Evolutionary conservation across 1,140 invertebrate genomes (phyloP).

Genomic region (Panonychus citri): DNA sequence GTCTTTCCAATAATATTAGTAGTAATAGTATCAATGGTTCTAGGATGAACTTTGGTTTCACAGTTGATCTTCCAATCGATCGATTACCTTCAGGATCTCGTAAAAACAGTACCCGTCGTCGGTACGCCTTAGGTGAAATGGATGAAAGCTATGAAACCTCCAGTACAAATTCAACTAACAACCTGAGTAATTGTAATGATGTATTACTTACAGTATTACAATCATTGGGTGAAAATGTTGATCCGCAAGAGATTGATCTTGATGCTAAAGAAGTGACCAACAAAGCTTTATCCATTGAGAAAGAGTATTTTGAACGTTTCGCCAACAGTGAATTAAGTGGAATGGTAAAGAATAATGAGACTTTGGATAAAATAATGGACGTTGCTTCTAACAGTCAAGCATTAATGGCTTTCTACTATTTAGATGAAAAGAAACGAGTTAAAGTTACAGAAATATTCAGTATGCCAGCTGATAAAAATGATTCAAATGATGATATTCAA

Average conservation of each 20-base stretch:
- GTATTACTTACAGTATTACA: not conserved
- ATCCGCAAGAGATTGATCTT: conserved; percentile 2
- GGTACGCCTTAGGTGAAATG: not conserved
- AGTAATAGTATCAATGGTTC: conserved; percentile 21
- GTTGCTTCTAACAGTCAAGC: conserved; percentile 60
- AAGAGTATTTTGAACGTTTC: conserved; percentile 3
- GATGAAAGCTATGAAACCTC: not conserved
- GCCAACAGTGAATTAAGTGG: not conserved
- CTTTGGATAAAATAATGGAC: conserved; percentile 61
- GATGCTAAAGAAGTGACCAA: conserved; percentile 16
- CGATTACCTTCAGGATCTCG: not conserved
- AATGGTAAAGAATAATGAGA: conserved; percentile 33
- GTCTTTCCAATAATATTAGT: conserved; percentile 4
- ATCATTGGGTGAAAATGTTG: not conserved
- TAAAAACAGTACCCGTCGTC: not conserved
- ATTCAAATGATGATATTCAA: not conserved
- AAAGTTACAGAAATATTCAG: conserved; percentile 70
- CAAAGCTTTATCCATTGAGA: conserved; percentile 12
- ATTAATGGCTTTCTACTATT: conserved; percentile 63
- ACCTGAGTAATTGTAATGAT: not conserved
- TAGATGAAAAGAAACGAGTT: conserved; percentile 49
- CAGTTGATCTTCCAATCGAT: conserved; percentile 29
- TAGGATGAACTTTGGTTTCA: conserved; percentile 39
- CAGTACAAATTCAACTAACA: not conserved
- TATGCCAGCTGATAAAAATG: conserved; percentile 35